These are phyloP conservation scores for Bimastos eiseni DNA, from an alignment of 2,888 invertebrate genomes.

Conservation along the genomic window DNA sequence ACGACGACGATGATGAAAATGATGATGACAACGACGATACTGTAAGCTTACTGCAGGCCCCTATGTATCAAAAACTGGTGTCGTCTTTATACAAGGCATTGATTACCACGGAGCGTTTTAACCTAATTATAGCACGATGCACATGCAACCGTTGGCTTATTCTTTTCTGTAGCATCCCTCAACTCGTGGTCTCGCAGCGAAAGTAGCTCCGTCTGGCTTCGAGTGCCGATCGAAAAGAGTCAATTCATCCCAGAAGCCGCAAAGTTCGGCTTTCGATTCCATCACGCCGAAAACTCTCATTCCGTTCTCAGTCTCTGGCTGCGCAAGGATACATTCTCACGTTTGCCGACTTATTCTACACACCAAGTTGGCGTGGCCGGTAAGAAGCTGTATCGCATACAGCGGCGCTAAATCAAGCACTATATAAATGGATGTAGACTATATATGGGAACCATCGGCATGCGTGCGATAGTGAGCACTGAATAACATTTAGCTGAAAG, in stretches of 20 bases:
- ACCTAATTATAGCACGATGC: neutral
- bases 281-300: constrained; percentile 55
- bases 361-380: constrained; percentile 60
- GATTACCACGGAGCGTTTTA: no score
- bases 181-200: constrained; percentile 47
- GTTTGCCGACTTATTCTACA: constrained; percentile 55
- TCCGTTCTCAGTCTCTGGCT: constrained; percentile 55
- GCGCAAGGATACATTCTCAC: constrained; percentile 40
- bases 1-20: no score
- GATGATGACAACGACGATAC: no score
- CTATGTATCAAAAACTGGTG: no score
- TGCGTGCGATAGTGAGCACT: no score
- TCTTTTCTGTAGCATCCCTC: constrained; percentile 36
- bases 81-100: no score
- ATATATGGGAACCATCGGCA: neutral
- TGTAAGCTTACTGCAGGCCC: no score
- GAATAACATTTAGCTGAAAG: no score
- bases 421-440: neutral
- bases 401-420: neutral
- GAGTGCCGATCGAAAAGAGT: constrained; percentile 50
- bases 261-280: constrained; percentile 53
- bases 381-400: constrained; percentile 40
- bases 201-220: constrained; percentile 51
- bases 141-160: neutral
- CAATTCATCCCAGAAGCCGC: constrained; percentile 50